phyloP scores from a whole-genome alignment of 2,888 invertebrate species.

The Eurois occulta region DNA sequence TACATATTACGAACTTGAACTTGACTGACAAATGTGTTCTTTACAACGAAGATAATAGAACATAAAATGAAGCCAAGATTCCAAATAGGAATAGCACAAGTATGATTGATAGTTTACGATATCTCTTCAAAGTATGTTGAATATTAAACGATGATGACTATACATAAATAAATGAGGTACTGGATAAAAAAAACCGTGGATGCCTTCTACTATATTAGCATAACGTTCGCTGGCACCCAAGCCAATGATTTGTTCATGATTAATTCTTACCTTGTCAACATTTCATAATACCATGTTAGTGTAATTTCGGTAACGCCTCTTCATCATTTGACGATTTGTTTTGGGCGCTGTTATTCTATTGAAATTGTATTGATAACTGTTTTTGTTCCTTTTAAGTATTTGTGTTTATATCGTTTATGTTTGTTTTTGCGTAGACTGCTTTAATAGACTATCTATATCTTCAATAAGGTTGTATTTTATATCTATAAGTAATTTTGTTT shows the following conservation, averaged over 20 bases:
- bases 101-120: conserved; percentile 85
- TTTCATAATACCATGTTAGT: conserved; percentile 77
- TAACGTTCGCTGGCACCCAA: conserved; percentile 70
- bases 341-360: conserved; percentile 72
- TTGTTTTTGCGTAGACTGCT: conserved; percentile 2
- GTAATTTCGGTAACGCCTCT: conserved; percentile 84
- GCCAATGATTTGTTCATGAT: conserved; percentile 78
- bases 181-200: conserved; percentile 75
- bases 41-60: conserved; percentile 65
- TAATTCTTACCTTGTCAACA: conserved; percentile 83
- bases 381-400: conserved; percentile 35
- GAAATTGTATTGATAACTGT: conserved; percentile 68
- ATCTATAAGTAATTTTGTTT: background rate
- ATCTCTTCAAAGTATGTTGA: conserved; percentile 82
- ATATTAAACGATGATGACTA: conserved; percentile 86
- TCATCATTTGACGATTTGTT: conserved; percentile 76
- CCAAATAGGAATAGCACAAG: conserved; percentile 66
- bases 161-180: conserved; percentile 85
- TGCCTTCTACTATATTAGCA: conserved; percentile 76
- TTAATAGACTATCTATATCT: background rate
- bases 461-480: background rate
- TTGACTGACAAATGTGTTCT: conserved; percentile 67
- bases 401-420: background rate
- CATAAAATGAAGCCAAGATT: conserved; percentile 61
- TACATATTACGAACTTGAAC: conserved; percentile 71